phyloP scores from a whole-genome alignment of 2,797 vertebrate genomes.

The Micrastur ruficollis region DNA sequence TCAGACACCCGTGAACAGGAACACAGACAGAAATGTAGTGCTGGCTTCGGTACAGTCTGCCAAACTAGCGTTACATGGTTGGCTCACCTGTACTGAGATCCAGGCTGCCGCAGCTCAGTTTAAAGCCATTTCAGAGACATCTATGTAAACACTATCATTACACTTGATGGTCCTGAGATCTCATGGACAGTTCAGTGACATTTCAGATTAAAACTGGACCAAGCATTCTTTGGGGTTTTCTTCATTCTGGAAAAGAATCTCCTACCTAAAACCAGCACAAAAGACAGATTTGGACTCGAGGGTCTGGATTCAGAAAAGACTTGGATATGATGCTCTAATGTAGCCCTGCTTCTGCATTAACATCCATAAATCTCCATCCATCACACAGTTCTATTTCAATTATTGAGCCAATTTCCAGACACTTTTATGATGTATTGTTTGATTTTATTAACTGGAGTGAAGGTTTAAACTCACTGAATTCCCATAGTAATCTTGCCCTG shows the following conservation, averaged over 20 bases:
- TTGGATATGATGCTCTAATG: neutral
- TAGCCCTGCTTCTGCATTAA: constrained; percentile 24
- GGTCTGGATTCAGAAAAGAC: neutral
- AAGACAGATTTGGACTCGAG: neutral
- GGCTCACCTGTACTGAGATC: neutral
- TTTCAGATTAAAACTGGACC: neutral
- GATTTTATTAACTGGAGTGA: constrained; percentile 67
- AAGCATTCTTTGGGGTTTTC: neutral
- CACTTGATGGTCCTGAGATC: neutral
- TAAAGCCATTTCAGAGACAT: neutral
- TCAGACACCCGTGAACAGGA: neutral
- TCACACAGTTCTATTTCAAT: constrained; percentile 50
- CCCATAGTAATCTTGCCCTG: constrained; percentile 47
- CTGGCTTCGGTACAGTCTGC: neutral
- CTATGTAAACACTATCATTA: neutral
- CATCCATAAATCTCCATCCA: constrained; percentile 60
- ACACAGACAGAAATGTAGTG: neutral
- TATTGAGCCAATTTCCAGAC: constrained; percentile 59
- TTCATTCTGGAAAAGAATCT: neutral
- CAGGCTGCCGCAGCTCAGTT: neutral
- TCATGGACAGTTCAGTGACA: neutral
- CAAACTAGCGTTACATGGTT: fast-evolving
- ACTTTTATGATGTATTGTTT: constrained; percentile 66
- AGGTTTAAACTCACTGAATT: constrained; percentile 60
- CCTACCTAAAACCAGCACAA: neutral